Evolutionary conservation across 2,113 vertebrate species (phyloP).

Genomic region (Trochalopteron elliotii): DNA sequence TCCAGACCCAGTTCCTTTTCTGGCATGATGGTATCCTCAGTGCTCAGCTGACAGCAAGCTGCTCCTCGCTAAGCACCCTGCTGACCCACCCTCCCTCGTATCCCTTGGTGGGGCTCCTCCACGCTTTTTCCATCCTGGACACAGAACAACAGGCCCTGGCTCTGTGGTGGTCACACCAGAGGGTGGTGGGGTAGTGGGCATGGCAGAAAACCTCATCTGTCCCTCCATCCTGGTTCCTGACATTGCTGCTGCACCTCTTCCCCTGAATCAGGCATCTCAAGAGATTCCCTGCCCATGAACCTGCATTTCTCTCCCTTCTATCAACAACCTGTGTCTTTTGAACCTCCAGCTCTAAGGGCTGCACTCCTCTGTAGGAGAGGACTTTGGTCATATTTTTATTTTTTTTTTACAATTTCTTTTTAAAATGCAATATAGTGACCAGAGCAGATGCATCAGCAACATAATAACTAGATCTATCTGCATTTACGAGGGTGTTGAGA

Average conservation of each 20-base stretch:
- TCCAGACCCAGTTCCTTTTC: slow-evolving; percentile 28
- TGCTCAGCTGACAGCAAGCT: neutral
- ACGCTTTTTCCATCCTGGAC: neutral
- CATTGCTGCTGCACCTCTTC: neutral
- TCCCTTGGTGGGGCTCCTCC: accelerated
- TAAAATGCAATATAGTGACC: neutral
- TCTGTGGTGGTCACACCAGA: neutral
- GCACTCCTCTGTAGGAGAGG: neutral
- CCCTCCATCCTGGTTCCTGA: neutral
- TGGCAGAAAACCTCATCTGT: neutral
- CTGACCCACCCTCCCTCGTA: accelerated
- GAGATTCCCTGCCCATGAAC: neutral
- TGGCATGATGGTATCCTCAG: neutral
- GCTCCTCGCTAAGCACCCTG: neutral
- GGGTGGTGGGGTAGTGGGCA: neutral
- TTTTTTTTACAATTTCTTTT: neutral
- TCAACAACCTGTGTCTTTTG: neutral
- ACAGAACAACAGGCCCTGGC: accelerated
- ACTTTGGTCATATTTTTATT: neutral
- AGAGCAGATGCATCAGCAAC: neutral
- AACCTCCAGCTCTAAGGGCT: neutral
- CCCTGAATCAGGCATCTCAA: neutral
- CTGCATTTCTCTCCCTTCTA: neutral
- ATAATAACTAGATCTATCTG: neutral
- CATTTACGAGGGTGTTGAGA: neutral